These are phyloP conservation scores for Falco peregrinus DNA, from an alignment of 2,797 vertebrate species.

Conservation along the genomic window DNA sequence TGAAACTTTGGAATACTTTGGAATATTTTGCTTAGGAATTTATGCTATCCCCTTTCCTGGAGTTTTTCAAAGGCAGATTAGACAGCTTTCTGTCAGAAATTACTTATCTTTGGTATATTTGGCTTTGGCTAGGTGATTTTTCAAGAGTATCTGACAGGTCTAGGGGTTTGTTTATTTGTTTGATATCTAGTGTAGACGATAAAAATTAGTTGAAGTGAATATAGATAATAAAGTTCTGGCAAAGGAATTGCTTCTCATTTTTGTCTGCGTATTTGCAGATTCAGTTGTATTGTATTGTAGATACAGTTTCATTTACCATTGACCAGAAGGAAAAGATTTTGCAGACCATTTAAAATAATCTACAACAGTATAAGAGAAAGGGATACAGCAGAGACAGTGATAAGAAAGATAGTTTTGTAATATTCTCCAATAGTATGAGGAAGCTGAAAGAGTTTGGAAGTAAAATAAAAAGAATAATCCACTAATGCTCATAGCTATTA, in stretches of 20 bases:
- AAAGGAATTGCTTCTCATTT: neutral
- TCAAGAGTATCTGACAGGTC: neutral
- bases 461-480: neutral
- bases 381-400: neutral
- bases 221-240: neutral
- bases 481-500: neutral
- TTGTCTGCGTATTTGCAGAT: neutral
- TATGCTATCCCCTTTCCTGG: neutral
- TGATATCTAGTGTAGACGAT: neutral
- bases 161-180: neutral
- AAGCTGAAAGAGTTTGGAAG: neutral
- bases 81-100: neutral
- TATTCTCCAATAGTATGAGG: neutral
- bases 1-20: neutral
- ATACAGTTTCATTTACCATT: neutral
- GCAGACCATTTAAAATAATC: neutral
- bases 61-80: neutral
- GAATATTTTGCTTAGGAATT: neutral
- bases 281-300: neutral
- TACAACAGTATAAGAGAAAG: neutral
- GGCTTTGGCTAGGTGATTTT: neutral
- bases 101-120: neutral
- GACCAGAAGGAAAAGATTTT: neutral
- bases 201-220: neutral
- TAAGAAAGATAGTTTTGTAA: neutral